These are phyloP conservation scores for Hyposoter dolosus DNA, from an alignment of 2,888 invertebrate genomes.

Conservation along the genomic window DNA sequence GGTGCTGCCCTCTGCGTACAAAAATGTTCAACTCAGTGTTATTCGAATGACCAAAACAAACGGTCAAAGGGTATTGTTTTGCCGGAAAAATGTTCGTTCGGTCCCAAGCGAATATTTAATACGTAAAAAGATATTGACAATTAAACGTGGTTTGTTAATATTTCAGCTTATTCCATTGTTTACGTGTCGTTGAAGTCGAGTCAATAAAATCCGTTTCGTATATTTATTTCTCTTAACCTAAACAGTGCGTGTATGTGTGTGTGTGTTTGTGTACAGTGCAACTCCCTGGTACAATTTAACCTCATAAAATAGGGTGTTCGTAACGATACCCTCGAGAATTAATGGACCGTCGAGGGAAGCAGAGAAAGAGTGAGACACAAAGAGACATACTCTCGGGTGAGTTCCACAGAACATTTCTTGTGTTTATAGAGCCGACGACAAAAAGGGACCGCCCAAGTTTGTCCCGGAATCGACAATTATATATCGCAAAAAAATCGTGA, in stretches of 20 bases:
- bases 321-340: constrained; percentile 54
- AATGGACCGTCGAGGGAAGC: constrained; percentile 19
- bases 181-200: neutral
- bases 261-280: neutral
- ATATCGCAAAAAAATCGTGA: constrained; percentile 75
- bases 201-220: neutral
- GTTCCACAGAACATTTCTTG: constrained; percentile 71
- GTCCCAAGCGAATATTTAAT: neutral
- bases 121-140: neutral
- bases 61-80: neutral
- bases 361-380: constrained; percentile 43
- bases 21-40: neutral
- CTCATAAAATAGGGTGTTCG: constrained; percentile 31
- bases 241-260: no score
- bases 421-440: constrained; percentile 69
- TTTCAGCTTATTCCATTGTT: neutral
- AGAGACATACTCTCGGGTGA: constrained; percentile 50
- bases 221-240: neutral
- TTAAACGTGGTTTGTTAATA: neutral
- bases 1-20: neutral
- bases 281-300: neutral
- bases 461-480: constrained; percentile 79
- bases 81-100: neutral
- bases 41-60: neutral
- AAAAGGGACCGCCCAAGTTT: constrained; percentile 78